Percentiles rank a stretch among this genome's conserved stretches.
phyloP scores from a whole-genome alignment of 2,888 invertebrate species.

The Latrodectus elegans region DNA sequence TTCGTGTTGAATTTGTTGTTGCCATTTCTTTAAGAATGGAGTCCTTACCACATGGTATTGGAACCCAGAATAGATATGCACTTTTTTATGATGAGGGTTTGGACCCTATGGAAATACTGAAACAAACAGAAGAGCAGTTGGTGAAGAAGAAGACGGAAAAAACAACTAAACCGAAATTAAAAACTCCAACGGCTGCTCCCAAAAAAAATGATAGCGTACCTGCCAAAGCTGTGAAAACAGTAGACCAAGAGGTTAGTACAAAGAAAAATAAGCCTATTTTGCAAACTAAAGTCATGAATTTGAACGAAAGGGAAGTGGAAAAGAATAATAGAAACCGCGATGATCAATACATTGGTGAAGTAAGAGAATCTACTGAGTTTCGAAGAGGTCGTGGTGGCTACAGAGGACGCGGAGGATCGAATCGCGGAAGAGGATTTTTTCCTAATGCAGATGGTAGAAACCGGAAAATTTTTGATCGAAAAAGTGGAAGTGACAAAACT shows the following conservation, averaged over 20 bases:
- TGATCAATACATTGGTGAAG: slow-evolving; percentile 44
- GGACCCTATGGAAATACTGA: slow-evolving; percentile 85
- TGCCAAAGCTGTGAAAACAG: slow-evolving; percentile 26
- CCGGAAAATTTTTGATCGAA: slow-evolving; percentile 90
- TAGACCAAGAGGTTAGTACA: slow-evolving; percentile 20
- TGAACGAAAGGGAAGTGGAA: slow-evolving; percentile 47
- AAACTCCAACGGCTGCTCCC: slow-evolving; percentile 2
- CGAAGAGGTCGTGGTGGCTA: slow-evolving; percentile 72
- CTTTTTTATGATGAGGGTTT: slow-evolving; percentile 89
- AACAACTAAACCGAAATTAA: slow-evolving; percentile 12
- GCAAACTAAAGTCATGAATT: slow-evolving; percentile 16
- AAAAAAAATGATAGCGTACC: slow-evolving; percentile 33
- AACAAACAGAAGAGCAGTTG: slow-evolving; percentile 83
- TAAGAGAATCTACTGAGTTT: slow-evolving; percentile 72
- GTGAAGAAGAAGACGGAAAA: slow-evolving; percentile 44
- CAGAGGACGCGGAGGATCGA: slow-evolving; percentile 71
- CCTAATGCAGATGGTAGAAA: slow-evolving; percentile 85
- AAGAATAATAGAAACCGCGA: slow-evolving; percentile 53
- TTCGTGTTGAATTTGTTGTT: neutral
- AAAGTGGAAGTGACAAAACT: slow-evolving; percentile 93
- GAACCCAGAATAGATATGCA: slow-evolving; percentile 88
- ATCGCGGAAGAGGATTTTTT: slow-evolving; percentile 74
- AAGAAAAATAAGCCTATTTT: slow-evolving; percentile 9
- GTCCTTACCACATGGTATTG: slow-evolving; percentile 89
- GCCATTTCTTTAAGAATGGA: slow-evolving; percentile 80